Conservation (phyloP, 2,113 vertebrate species). For the Siniperca chuatsi region DNA sequence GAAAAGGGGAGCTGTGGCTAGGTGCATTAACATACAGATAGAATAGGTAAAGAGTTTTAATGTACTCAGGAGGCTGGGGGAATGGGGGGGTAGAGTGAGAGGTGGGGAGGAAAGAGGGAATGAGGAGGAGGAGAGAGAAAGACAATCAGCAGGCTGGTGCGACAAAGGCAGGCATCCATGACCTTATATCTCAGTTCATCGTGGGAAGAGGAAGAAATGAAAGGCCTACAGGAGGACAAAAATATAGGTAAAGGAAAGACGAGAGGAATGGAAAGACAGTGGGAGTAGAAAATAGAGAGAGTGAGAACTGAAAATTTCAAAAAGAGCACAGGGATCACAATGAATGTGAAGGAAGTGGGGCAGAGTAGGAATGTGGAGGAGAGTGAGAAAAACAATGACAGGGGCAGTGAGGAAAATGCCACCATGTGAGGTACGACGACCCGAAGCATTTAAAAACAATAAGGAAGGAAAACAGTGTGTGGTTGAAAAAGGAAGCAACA, state of each 20-base stretch:
- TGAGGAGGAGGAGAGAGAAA: constrained; percentile 80
- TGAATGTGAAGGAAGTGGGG: constrained; percentile 51
- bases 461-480: background rate
- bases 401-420: constrained; percentile 7
- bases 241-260: constrained; percentile 60
- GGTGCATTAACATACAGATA: constrained; percentile 97
- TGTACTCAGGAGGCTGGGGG: constrained; percentile 89
- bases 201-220: constrained; percentile 59
- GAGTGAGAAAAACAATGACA: constrained; percentile 50
- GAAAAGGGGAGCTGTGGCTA: constrained; percentile 83
- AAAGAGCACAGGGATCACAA: constrained; percentile 34
- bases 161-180: constrained; percentile 90
- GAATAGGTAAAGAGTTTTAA: constrained; percentile 98
- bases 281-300: constrained; percentile 15
- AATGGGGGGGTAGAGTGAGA: constrained; percentile 67
- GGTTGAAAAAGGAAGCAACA: background rate
- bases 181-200: constrained; percentile 81
- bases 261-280: constrained; percentile 7
- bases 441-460: background rate
- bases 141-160: constrained; percentile 90
- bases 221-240: constrained; percentile 63
- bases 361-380: constrained; percentile 17
- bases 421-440: background rate
- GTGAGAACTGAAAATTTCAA: constrained; percentile 35
- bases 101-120: constrained; percentile 67